Base-by-base conservation (phyloP, 1,140 invertebrate species). In the Caligus rogercresseyi region DNA sequence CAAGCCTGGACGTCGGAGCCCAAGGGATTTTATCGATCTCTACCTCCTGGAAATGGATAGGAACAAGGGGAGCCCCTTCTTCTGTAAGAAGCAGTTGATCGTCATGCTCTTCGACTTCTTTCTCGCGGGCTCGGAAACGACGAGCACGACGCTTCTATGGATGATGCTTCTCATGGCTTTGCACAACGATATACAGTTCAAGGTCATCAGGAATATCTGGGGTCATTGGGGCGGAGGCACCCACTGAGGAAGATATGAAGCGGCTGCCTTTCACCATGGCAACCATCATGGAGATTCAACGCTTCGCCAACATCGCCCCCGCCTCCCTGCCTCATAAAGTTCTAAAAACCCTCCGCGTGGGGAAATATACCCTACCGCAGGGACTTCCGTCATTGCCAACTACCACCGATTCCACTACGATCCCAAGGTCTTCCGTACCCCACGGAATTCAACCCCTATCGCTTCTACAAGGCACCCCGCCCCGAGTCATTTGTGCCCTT, bases 11-110 rank as follows among this genome's bases (percentile, higher is more conserved):
- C 58, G 57, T 59, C 0, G 65, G 69, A 18, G 69, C 67, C 69
- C 70, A 2, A 64, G 72, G 23, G 74, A 75, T 66, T 75, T 74
- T 61, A 72, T 76, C 52, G 74, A 75, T 61, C 63, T 70, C 0
- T 74, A 70, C 58, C 65, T 75, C 13, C 65, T 69, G 13, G 69
- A 73, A 58, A 67, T 71, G 26, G 31, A 68, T 13, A 65, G n/a
- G n/a, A 11, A 64, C 54, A 54, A 58, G 23, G 51, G 25, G 62
- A 52, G 66, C 16, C 43, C 0, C 52, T 43, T 31, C 7, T 66
- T 54, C 25, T 52, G 53, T 3, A 26, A 51, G 25, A 20, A 65
- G 15, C 66, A 69, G 54, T 25, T 71, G 21, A 57, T 57, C 14
- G 65, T 64, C 31, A 67, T 67, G 18, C 63, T 64, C 1, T 59